Evolutionary conservation across 1,140 invertebrate genomes (phyloP).

Genomic region (Ylistrum balloti): DNA sequence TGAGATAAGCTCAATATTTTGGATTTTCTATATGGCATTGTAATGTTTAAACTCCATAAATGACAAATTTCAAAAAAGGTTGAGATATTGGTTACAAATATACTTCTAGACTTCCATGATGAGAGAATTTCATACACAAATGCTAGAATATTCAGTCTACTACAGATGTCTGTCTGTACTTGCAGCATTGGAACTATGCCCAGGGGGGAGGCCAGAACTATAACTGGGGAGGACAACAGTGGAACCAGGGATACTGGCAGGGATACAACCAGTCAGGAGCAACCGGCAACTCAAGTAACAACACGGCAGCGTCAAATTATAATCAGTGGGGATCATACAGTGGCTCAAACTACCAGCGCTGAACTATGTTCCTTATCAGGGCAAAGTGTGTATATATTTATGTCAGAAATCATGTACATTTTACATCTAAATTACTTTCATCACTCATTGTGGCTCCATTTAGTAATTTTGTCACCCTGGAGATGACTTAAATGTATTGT

Average conservation of each 20-base stretch:
- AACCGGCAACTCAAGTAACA: not conserved
- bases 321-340: conserved; percentile 25
- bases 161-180: not conserved
- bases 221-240: not conserved
- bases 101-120: too few species aligned
- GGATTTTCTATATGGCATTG: too few species aligned
- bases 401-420: conserved; percentile 34
- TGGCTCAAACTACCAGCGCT: conserved; percentile 31
- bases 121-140: too few species aligned
- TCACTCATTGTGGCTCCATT: conserved; percentile 31
- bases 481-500: not conserved
- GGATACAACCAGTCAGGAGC: not conserved
- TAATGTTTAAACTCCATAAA: too few species aligned
- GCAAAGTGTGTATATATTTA: not conserved
- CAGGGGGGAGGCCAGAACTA: conserved; percentile 10
- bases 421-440: conserved; percentile 13
- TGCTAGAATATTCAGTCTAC: too few species aligned
- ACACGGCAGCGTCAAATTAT: not conserved
- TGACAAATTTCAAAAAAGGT: too few species aligned
- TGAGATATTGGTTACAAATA: too few species aligned
- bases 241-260: conserved; percentile 11
- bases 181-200: conserved; percentile 45
- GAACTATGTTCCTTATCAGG: not conserved
- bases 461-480: not conserved
- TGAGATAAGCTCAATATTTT: too few species aligned